Percentiles rank a stretch among this genome's conserved stretches.
phyloP scores from a whole-genome alignment of 2,113 vertebrate genomes.

The Campylomormyrus tamandua region DNA sequence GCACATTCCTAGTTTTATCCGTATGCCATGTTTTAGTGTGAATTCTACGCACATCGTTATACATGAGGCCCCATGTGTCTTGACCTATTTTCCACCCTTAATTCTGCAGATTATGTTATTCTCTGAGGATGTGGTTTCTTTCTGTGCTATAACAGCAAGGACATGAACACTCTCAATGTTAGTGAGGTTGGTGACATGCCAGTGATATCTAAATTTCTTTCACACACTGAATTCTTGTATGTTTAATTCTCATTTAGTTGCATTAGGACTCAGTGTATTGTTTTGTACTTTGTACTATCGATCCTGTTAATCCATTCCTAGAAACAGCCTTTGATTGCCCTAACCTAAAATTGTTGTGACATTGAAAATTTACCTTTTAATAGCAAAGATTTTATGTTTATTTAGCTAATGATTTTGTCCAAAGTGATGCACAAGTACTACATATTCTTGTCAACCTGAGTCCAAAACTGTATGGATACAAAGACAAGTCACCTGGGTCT shows the following conservation, averaged over 20 bases:
- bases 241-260: background rate
- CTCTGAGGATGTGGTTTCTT: background rate
- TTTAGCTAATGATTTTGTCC: background rate
- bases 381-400: background rate
- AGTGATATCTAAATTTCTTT: background rate
- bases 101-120: background rate
- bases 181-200: background rate
- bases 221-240: background rate
- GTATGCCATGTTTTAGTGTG: too few species aligned
- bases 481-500: background rate
- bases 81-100: background rate
- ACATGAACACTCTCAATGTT: background rate
- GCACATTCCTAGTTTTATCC: too few species aligned
- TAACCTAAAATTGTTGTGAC: background rate
- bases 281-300: background rate
- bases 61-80: background rate
- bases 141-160: background rate
- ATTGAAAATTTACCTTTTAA: background rate
- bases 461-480: background rate
- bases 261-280: background rate
- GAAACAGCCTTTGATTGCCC: background rate
- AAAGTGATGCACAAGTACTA: background rate
- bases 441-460: background rate
- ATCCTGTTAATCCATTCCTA: background rate
- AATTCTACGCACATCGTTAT: too few species aligned